Base-by-base conservation (phyloP, 2,888 invertebrate species). In the Bombylius major region DNA sequence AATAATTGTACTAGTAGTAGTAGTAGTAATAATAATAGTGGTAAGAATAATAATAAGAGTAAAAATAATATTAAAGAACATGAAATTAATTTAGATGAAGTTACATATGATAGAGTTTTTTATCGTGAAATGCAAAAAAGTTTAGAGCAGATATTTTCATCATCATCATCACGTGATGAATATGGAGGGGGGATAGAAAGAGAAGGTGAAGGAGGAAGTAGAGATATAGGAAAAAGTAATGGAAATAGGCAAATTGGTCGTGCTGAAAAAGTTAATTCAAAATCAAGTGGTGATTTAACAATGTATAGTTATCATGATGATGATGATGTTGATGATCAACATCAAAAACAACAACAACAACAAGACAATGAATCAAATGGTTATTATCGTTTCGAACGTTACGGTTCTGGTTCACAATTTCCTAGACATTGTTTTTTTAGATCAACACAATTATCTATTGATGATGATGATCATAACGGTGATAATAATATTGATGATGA, bases 331-430 rank as follows among this genome's bases (percentile, higher is more conserved):
- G 46, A 51, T 4, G 13, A 64, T 61, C 7, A 66, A 4, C 67
- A 65, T 34, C 54, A 33, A 13, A 48, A 48, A 23, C 9, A 4
- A 9, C 5, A 5, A 12, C 70, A 13, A 64, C 64, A 63, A 47
- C 59, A 59, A 14, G 56, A 36, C 0, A 23, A 23, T 23, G 23
- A 62, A 58, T 11, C 23, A 23, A 23, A 23, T 23, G 23, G 23
- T 23, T 58, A 56, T 31, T 67, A 67, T 58, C 65, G 69, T 23
- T 73, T 73, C 60, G 69, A 69, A 57, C 69, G 70, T 5, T 69
- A 70, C 51, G 69, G 69, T n/a, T 73, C 72, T 3, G 71, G 71
- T 0, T 75, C 74, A 0, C 73, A 75, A 57, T 75, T 75, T 58
- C 66, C 69, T 1, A 66, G 75, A 0, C 70, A 73, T 57, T 73